These are phyloP conservation scores for Linepithema humile DNA, from an alignment of 1,140 invertebrate genomes.

Conservation along the genomic window DNA sequence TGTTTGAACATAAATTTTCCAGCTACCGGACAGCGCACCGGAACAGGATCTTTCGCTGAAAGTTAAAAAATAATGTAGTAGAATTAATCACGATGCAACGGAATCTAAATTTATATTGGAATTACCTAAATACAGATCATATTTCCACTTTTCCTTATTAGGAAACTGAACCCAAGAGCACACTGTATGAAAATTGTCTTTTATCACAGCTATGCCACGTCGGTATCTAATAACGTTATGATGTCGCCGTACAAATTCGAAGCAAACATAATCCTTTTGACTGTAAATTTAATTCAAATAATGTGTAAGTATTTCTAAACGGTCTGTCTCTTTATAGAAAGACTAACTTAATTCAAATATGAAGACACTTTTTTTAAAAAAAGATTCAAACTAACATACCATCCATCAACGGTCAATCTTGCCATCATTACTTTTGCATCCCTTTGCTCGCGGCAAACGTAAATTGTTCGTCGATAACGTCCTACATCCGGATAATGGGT, in stretches of 20 bases:
- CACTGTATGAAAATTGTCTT: slow-evolving; percentile 95
- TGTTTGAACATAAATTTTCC: slow-evolving; percentile 98
- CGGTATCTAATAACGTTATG: slow-evolving; percentile 98
- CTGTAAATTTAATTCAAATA: slow-evolving; percentile 84
- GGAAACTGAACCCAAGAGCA: slow-evolving; percentile 97
- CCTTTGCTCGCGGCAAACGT: slow-evolving; percentile 96
- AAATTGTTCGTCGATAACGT: slow-evolving; percentile 94
- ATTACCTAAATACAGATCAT: slow-evolving; percentile 92
- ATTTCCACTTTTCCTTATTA: slow-evolving; percentile 94
- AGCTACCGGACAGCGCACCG: slow-evolving; percentile 97
- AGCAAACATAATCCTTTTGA: slow-evolving; percentile 99
- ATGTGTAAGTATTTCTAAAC: neutral
- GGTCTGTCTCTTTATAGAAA: no score
- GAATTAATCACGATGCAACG: neutral
- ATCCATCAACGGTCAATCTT: slow-evolving; percentile 97
- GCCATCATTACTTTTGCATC: slow-evolving; percentile 97
- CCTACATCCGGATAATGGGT: slow-evolving; percentile 96
- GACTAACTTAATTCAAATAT: no score
- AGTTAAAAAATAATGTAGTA: slow-evolving; percentile 49
- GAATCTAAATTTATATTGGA: slow-evolving; percentile 33
- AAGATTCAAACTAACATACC: slow-evolving; percentile 85
- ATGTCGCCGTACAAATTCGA: slow-evolving; percentile 97
- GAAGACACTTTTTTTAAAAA: neutral
- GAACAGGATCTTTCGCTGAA: slow-evolving; percentile 94
- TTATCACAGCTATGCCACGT: slow-evolving; percentile 95